A percentile compares a stretch with the other conserved stretches of the same genome.
Evolutionary conservation across 2,113 vertebrate species (phyloP).

Genomic region (Sus scrofa): DNA sequence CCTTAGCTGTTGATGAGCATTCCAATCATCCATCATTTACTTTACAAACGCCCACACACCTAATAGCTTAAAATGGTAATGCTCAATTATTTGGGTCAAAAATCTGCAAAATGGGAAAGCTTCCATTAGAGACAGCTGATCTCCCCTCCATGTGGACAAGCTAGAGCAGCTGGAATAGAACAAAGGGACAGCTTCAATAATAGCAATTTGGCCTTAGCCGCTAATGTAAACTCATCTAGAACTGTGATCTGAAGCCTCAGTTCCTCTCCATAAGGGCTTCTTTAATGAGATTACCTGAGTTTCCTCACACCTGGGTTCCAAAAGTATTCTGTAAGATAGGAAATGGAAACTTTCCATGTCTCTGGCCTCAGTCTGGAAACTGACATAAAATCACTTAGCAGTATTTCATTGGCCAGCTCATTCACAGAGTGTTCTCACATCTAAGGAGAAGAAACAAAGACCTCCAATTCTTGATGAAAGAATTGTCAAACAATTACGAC

Average conservation of each 20-base stretch:
- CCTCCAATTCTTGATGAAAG: background rate
- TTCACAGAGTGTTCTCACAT: background rate
- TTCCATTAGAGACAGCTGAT: background rate
- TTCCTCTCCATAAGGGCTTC: background rate
- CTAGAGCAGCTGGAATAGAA: fast-evolving
- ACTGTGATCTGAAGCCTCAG: background rate
- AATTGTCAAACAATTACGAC: background rate
- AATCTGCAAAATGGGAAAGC: background rate
- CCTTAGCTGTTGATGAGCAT: background rate
- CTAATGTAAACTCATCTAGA: background rate
- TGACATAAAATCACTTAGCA: background rate
- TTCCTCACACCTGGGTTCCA: background rate
- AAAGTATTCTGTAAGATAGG: background rate
- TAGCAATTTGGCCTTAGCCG: fast-evolving
- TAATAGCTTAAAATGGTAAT: background rate
- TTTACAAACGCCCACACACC: background rate
- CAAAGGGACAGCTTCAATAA: background rate
- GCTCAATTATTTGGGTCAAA: background rate
- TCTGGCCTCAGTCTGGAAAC: background rate
- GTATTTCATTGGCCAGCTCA: background rate
- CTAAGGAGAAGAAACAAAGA: background rate
- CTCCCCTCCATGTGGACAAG: background rate
- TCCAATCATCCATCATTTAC: background rate
- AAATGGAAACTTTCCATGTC: background rate
- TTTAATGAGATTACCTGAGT: background rate